phyloP scores from a whole-genome alignment of 2,888 invertebrate genomes.

The Acleris emargana region DNA sequence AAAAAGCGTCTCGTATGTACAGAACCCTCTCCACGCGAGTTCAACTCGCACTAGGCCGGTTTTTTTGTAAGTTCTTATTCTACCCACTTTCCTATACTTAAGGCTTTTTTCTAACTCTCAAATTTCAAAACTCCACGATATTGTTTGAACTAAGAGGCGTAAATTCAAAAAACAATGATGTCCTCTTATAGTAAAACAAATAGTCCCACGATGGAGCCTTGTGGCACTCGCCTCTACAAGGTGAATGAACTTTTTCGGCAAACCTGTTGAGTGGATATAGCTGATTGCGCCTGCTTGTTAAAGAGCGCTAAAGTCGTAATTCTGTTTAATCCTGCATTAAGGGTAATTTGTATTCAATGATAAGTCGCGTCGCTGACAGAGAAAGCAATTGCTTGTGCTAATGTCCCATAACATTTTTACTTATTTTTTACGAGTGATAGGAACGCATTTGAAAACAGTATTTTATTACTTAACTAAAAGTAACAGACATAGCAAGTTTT shows the following conservation, averaged over 20 bases:
- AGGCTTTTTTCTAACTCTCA: too few relatives aligned
- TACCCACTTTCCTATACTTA: too few relatives aligned
- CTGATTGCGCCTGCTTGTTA: slow-evolving; percentile 36
- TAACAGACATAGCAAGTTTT: too few relatives aligned
- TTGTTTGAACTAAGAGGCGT: background rate
- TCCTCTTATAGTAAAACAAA: slow-evolving; percentile 24
- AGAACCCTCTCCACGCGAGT: too few relatives aligned
- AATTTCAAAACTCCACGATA: background rate
- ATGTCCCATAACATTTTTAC: too few relatives aligned
- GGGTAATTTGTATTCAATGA: slow-evolving; percentile 36
- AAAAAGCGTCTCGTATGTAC: too few relatives aligned
- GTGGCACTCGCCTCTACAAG: slow-evolving; percentile 43
- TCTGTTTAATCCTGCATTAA: slow-evolving; percentile 37
- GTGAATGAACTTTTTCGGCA: slow-evolving; percentile 60
- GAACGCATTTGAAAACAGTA: too few relatives aligned
- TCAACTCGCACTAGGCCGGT: too few relatives aligned
- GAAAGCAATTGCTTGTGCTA: slow-evolving; percentile 9
- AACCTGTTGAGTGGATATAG: slow-evolving; percentile 54
- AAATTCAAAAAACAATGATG: slow-evolving; percentile 4
- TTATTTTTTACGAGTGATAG: too few relatives aligned
- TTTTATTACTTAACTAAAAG: too few relatives aligned
- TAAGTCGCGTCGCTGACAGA: slow-evolving; percentile 9
- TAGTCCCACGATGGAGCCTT: slow-evolving; percentile 13
- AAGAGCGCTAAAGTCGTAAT: slow-evolving; percentile 13
- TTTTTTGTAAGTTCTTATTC: too few relatives aligned